A percentile compares a stretch with the other conserved stretches of the same genome.
Conservation (phyloP, 2,797 vertebrate species). For the Intellagama lesueurii region DNA sequence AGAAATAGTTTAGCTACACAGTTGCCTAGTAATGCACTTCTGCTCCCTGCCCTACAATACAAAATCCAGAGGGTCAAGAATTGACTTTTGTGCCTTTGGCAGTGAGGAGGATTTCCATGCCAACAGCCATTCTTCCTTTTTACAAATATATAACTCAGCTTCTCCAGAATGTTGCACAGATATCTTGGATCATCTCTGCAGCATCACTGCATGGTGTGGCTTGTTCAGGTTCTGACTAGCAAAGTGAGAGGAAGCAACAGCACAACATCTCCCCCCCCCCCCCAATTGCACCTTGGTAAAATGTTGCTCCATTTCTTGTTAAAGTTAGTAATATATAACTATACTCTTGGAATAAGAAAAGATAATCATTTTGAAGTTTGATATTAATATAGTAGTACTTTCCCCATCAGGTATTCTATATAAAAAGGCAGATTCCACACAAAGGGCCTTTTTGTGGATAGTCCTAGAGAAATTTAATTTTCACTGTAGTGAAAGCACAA, state of each 20-base stretch:
- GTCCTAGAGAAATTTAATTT: background rate
- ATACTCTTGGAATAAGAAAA: background rate
- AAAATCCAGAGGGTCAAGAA: conserved; percentile 50
- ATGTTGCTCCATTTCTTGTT: conserved; percentile 4
- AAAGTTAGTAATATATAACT: conserved; percentile 3
- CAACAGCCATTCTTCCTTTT: conserved; percentile 43
- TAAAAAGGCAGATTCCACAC: too few relatives aligned
- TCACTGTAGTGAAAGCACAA: background rate
- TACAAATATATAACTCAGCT: conserved; percentile 25
- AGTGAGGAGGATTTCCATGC: conserved; percentile 27
- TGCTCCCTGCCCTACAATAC: conserved; percentile 30
- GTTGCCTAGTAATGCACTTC: conserved; percentile 41
- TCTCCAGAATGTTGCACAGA: conserved; percentile 21
- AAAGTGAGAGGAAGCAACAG: background rate
- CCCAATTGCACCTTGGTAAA: background rate
- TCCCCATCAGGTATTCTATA: background rate
- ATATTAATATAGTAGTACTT: background rate
- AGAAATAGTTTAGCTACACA: conserved; percentile 60
- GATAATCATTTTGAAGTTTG: background rate
- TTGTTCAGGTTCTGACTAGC: conserved; percentile 6
- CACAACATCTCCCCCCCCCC: conserved; percentile 7
- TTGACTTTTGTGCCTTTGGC: conserved; percentile 52
- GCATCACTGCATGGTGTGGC: background rate
- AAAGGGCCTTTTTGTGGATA: background rate
- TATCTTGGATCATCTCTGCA: conserved; percentile 28